Conservation (phyloP, 2,888 invertebrate species). For the Pollenia angustigena region DNA sequence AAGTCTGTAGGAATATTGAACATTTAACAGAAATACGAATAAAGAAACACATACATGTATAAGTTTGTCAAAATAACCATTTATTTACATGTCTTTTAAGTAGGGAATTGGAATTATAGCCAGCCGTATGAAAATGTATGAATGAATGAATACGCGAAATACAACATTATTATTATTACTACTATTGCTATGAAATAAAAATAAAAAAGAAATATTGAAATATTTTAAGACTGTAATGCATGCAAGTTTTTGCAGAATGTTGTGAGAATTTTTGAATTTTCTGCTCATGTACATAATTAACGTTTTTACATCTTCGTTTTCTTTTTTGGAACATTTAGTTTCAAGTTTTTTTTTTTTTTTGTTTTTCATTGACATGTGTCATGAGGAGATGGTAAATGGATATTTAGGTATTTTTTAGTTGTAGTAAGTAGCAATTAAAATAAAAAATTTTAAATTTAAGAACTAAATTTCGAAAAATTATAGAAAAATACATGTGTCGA, state of each 20-base stretch:
- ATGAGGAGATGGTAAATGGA: background rate
- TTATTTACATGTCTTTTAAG: slow-evolving; percentile 57
- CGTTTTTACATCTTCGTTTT: slow-evolving; percentile 17
- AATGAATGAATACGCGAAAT: background rate
- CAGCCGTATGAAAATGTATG: background rate
- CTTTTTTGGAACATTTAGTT: background rate
- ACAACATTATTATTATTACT: slow-evolving; percentile 14
- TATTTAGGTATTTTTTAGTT: too few species aligned
- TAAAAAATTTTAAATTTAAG: too few species aligned
- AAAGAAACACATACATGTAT: background rate
- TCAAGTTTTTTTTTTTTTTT: background rate
- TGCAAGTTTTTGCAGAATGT: slow-evolving; percentile 8
- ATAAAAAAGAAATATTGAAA: background rate
- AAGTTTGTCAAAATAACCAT: slow-evolving; percentile 63
- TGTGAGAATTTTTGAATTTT: slow-evolving; percentile 45
- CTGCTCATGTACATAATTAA: background rate
- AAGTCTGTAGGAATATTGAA: slow-evolving; percentile 17
- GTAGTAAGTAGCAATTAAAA: too few species aligned
- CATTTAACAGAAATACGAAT: background rate
- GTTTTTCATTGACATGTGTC: slow-evolving; percentile 1
- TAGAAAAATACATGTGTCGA: too few species aligned
- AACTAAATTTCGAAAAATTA: too few species aligned
- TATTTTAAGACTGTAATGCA: slow-evolving; percentile 20
- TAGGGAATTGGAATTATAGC: slow-evolving; percentile 48
- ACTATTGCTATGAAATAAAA: background rate